A percentile compares a stretch with the other conserved stretches of the same genome.
These are phyloP conservation scores for Crotophaga sulcirostris DNA, from an alignment of 2,113 vertebrate species.

Conservation along the genomic window DNA sequence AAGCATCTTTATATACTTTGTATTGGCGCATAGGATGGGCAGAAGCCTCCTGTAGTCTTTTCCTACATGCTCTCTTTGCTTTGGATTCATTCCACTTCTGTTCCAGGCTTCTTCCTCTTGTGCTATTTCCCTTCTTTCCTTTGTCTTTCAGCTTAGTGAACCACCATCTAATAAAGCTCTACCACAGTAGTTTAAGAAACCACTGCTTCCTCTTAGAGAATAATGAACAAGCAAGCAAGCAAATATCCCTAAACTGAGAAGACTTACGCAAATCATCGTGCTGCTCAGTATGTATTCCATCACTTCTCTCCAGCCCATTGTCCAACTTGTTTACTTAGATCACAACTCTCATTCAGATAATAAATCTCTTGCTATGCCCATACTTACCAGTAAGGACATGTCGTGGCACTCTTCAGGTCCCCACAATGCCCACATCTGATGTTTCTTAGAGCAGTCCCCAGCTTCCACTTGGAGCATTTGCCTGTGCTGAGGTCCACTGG, in stretches of 20 bases:
- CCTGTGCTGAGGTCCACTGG: neutral
- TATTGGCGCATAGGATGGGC: neutral
- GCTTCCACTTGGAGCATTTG: neutral
- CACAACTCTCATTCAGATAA: neutral
- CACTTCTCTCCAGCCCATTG: conserved; percentile 2
- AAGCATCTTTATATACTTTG: neutral
- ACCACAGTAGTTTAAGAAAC: neutral
- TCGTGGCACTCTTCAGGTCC: neutral
- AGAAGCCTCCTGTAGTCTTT: neutral
- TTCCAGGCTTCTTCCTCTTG: neutral
- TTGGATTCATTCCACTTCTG: neutral
- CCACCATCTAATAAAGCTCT: neutral
- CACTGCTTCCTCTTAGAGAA: neutral
- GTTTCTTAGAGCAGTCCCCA: neutral
- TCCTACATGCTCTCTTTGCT: neutral
- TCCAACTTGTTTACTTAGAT: conserved; percentile 37
- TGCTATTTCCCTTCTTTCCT: neutral
- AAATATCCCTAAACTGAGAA: neutral
- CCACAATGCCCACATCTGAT: accelerated
- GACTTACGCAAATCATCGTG: neutral
- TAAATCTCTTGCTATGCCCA: neutral
- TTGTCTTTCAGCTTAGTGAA: neutral
- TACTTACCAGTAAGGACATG: neutral
- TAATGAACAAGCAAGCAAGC: neutral
- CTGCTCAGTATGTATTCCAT: neutral